Evolutionary conservation across 2,113 vertebrate genomes (phyloP).

Genomic region (Macaca mulatta): DNA sequence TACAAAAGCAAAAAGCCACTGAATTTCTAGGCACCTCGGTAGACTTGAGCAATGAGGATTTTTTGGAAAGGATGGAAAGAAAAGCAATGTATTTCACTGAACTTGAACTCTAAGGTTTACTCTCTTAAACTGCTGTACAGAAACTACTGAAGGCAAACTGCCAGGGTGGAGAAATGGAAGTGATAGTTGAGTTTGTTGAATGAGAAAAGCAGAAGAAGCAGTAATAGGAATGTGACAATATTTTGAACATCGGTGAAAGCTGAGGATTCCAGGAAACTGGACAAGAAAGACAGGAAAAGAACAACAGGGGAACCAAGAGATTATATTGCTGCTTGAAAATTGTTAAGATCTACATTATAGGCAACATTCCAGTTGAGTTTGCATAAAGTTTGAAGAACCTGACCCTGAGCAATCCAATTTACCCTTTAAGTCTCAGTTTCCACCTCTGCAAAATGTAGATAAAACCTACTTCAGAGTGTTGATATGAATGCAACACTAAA

Average conservation of each 20-base stretch:
- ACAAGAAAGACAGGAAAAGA: background rate
- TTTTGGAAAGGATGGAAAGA: background rate
- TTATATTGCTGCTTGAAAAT: background rate
- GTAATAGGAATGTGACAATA: background rate
- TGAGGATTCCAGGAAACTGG: background rate
- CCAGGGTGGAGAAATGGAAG: background rate
- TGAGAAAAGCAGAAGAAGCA: background rate
- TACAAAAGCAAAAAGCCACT: background rate
- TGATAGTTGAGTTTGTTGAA: background rate
- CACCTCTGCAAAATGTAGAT: background rate
- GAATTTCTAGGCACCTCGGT: background rate
- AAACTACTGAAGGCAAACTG: background rate
- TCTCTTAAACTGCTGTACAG: background rate
- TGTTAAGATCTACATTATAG: background rate
- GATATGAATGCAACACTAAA: background rate
- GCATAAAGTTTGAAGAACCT: background rate
- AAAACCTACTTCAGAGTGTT: background rate
- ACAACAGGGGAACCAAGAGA: background rate
- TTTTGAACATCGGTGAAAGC: background rate
- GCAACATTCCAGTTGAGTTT: background rate
- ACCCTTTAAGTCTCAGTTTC: background rate
- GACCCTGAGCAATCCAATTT: background rate
- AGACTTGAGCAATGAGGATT: background rate
- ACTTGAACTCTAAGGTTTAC: background rate
- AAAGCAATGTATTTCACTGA: background rate